Base-by-base conservation (phyloP, 2,888 invertebrate genomes). In the Automeris io region DNA sequence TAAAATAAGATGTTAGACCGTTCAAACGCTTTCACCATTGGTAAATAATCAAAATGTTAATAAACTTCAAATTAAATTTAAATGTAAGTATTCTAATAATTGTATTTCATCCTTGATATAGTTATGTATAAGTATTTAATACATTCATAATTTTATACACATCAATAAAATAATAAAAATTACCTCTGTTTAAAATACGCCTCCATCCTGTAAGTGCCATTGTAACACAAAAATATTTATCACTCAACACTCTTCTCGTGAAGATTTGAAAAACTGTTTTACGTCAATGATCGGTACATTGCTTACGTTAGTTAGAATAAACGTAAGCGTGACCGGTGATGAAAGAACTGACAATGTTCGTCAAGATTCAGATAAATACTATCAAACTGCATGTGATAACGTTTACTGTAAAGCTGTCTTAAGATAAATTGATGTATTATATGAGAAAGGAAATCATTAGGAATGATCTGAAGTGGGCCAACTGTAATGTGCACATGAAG, bases 131-230 rank as follows among this genome's bases (percentile, higher is more conserved):
- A n/a, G n/a, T n/a, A n/a, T n/a, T n/a, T n/a, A n/a, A n/a, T n/a
- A n/a, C n/a, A n/a, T n/a, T n/a, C n/a, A n/a, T n/a, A n/a, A n/a
- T n/a, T n/a, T n/a, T n/a, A n/a, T n/a, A n/a, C n/a, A n/a, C n/a
- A n/a, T n/a, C n/a, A n/a, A n/a, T n/a, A n/a, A n/a, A n/a, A n/a
- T 29, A 16, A 16, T 24, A 21, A 5, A 36, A 26, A 9, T 11
- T 57, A 85, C 85, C 75, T 60, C 53, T 72, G 59, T 83, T 83
- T n/a, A 83, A 45, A 29, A 72, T 16, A 1, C 62, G 62, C 23
- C 72, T 61, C 83, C 85, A 86, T 65, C 83, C 83, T 42, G 50
- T 70, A 5, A 85, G 52, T 9, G 69, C 61, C 77, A 79, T 82
- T 40, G 43, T 47, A 8, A 2, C 41, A 42, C 29, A 29, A 32